Percentiles rank a stretch among this genome's conserved stretches.
These are phyloP conservation scores for Tetragonula carbonaria DNA, from an alignment of 2,888 invertebrate species.

Conservation along the genomic window DNA sequence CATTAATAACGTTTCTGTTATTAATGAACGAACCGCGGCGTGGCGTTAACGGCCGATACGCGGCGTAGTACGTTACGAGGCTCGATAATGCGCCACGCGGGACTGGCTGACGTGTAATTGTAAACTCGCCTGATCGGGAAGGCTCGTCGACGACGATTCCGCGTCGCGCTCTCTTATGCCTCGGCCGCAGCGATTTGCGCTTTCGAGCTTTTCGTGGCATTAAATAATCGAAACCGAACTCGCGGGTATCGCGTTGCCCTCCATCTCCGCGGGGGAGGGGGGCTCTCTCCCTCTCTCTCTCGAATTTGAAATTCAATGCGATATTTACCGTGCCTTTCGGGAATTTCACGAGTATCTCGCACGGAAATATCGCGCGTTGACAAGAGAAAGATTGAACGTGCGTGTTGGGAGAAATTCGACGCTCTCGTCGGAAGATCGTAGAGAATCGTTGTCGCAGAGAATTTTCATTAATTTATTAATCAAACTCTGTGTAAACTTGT, in stretches of 20 bases:
- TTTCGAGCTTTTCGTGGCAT: slow-evolving; percentile 32
- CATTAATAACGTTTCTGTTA: slow-evolving; percentile 74
- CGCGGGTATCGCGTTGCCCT: background rate
- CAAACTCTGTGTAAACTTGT: background rate
- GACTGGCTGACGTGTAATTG: slow-evolving; percentile 63
- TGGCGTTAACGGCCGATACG: slow-evolving; percentile 62
- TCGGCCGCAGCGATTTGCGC: slow-evolving; percentile 28
- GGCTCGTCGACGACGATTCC: slow-evolving; percentile 57
- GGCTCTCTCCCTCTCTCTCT: background rate
- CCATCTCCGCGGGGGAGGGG: background rate
- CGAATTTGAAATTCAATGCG: slow-evolving; percentile 50
- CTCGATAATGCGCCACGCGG: slow-evolving; percentile 61
- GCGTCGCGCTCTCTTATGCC: slow-evolving; percentile 26
- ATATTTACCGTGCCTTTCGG: slow-evolving; percentile 35
- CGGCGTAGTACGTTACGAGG: slow-evolving; percentile 54
- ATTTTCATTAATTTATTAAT: background rate
- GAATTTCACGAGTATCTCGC: slow-evolving; percentile 24
- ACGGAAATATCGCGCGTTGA: background rate
- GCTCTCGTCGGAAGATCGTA: background rate
- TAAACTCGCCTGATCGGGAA: slow-evolving; percentile 66
- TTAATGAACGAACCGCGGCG: slow-evolving; percentile 68
- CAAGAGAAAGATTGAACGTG: background rate
- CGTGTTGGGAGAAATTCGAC: background rate
- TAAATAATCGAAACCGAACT: slow-evolving; percentile 48
- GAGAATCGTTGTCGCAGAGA: background rate